Base-by-base conservation (phyloP, 2,888 invertebrate genomes). In the Pterostichus niger region DNA sequence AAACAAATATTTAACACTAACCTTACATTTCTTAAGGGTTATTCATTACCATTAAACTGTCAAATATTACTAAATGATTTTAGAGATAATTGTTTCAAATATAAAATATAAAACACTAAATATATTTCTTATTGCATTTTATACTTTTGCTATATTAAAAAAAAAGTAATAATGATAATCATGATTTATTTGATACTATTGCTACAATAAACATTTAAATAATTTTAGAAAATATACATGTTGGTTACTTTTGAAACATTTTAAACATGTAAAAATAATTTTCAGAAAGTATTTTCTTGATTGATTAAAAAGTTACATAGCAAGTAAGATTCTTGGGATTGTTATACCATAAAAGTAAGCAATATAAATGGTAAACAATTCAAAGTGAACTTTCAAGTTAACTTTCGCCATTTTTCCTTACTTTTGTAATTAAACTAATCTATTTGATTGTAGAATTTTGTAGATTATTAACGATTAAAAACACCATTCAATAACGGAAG, bases 391-490 rank as follows among this genome's bases (percentile, higher is more conserved):
- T 71, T 71, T 71, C 68, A 44, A 71, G 44, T 44, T 17, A 15
- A 71, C 68, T 71, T 71, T 71, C 68, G 68, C 68, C 68, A 71
- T 71, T 71, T 71, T 71, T 71, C 68, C 10, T 15, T 71, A 71
- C 40, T 35, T 64, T 64, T 15, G 35, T 40, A 64, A 64, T 64
- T 35, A 64, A 56, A 64, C 64, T 64, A 64, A 64, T 35, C 64
- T 5, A 40, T 56, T 56, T 13, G 64, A 40, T 64, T 13, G 0
- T 64, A 64, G 40, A 40, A 64, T 64, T 64, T 64, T 7, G 40
- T 64, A 35, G 64, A 40, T 35, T 64, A 64, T 35, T 35, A 64
- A 11, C 31, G 64, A 64, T 64, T 64, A 64, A 13, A n/a, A 64
- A 13, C 33, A 13, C 17, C 13, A 35, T 5, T 10, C 35, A n/a